These are phyloP conservation scores for Rugalucina vietnamica DNA, from an alignment of 2,888 invertebrate genomes.

Conservation along the genomic window DNA sequence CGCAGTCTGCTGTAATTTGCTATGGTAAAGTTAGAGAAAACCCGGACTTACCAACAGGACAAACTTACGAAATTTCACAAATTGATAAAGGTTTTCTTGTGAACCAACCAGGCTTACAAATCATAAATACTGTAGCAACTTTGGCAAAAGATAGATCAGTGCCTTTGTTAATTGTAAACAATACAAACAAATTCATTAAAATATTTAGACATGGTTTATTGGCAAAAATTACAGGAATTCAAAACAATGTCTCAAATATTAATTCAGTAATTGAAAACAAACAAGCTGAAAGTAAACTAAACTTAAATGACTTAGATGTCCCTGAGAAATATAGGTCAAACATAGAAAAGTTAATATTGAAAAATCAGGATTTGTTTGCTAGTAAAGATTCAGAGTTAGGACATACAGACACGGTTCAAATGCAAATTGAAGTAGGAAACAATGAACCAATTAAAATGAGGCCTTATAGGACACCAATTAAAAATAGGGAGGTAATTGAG, in stretches of 20 bases:
- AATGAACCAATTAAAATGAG: conserved; percentile 21
- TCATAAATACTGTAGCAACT: neutral
- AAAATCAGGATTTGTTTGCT: too few relatives aligned
- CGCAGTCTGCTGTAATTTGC: conserved; percentile 5
- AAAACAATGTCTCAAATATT: neutral
- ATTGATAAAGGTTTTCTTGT: conserved; percentile 16
- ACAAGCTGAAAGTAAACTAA: neutral
- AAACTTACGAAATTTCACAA: neutral
- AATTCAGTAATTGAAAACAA: neutral
- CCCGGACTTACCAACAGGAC: neutral
- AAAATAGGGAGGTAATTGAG: conserved; percentile 16
- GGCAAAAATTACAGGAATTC: neutral
- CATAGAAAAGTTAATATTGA: neutral
- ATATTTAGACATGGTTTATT: conserved; percentile 23
- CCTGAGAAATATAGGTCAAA: conserved; percentile 17
- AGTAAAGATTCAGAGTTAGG: too few relatives aligned
- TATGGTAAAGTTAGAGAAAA: conserved; percentile 4
- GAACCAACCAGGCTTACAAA: conserved; percentile 15
- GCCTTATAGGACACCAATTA: conserved; percentile 28
- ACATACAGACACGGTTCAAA: conserved; percentile 25
- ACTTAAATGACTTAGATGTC: conserved; percentile 25
- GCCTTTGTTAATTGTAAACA: conserved; percentile 30
- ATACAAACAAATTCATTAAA: conserved; percentile 29
- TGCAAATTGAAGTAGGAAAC: conserved; percentile 22
- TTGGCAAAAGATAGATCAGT: neutral